Evolutionary conservation across 2,113 vertebrate species (phyloP), one percentile per base, ranked within the genome.

Genomic region (Dipodomys stephensi): DNA sequence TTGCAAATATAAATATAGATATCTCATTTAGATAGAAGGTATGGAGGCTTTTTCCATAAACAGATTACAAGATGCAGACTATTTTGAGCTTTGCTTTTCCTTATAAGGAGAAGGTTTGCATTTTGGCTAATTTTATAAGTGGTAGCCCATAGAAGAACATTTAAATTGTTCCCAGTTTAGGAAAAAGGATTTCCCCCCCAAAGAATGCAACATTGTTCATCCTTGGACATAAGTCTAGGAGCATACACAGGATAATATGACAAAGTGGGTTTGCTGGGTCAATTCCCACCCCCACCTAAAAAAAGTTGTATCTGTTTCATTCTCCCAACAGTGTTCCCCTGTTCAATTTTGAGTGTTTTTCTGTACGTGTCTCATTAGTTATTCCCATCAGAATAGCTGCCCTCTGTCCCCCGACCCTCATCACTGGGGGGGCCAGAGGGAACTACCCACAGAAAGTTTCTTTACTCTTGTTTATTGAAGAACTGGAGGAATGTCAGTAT

Each of bases 381-480:
- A 89, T 95, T 93, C 87, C 79, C 71, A 93, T 88, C 83, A 83
- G 86, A 92, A 95, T 73, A 81, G 77, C 69, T 67, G 68, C 73
- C 39, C 83, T 86, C 91, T 71, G 88, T 88, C 72, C 49, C 85
- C 46, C 15, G 5, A 28, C 77, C 20, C 53, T 18, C 53, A 57
- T 57, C 53, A 4, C 78, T 22, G 32, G 68, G 32, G 32, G 32
- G 87, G 76, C 60, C 82, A 76, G 83, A 67, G 65, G 85, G 90
- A 92, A 88, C 90, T 64, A 84, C 72, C 62, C 90, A 80, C 71
- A 90, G 90, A 90, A 86, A 92, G 53, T 96, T 90, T 96, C 95
- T 96, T 92, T 91, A 35, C 94, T 93, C 92, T 57, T 92, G 87
- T 95, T 96, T 94, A 72, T 93, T 95, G 94, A 97, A 94, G 92